Evolutionary conservation across 2,113 vertebrate species (phyloP).

Genomic region (Cebidichthys violaceus): DNA sequence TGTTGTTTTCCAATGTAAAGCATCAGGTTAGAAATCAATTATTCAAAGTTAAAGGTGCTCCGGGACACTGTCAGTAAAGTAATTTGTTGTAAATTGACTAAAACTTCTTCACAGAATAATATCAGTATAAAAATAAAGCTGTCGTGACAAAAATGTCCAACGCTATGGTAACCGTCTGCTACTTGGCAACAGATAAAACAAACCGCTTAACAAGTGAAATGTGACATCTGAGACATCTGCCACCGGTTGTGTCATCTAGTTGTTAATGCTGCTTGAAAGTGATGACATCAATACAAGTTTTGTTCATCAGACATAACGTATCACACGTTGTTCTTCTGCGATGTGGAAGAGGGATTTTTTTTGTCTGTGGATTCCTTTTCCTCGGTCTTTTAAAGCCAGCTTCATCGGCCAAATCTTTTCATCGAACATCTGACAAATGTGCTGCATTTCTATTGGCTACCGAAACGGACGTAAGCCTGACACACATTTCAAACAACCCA

Average conservation of each 20-base stretch:
- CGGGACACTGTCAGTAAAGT: not conserved
- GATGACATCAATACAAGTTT: slow-evolving; percentile 17
- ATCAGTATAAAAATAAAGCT: not conserved
- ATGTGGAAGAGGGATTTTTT: not conserved
- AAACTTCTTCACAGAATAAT: not conserved
- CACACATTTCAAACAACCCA: not conserved
- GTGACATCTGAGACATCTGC: slow-evolving; percentile 29
- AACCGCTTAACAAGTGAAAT: slow-evolving; percentile 3
- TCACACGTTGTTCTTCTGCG: not conserved
- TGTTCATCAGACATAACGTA: not conserved
- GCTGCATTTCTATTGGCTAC: not conserved
- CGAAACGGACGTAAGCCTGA: not conserved
- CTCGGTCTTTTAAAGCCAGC: not conserved
- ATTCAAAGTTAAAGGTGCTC: not conserved
- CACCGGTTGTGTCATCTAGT: not conserved
- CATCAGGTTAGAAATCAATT: not conserved
- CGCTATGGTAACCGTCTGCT: not conserved
- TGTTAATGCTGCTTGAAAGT: slow-evolving; percentile 12
- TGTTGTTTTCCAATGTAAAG: not conserved
- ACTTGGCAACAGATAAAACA: slow-evolving; percentile 4
- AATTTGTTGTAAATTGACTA: not conserved
- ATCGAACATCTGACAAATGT: not conserved
- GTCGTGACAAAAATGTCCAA: not conserved
- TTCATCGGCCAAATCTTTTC: not conserved
- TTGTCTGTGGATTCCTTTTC: not conserved